These are phyloP conservation scores for Tetragonisca angustula DNA, from an alignment of 2,888 invertebrate genomes.

Conservation along the genomic window DNA sequence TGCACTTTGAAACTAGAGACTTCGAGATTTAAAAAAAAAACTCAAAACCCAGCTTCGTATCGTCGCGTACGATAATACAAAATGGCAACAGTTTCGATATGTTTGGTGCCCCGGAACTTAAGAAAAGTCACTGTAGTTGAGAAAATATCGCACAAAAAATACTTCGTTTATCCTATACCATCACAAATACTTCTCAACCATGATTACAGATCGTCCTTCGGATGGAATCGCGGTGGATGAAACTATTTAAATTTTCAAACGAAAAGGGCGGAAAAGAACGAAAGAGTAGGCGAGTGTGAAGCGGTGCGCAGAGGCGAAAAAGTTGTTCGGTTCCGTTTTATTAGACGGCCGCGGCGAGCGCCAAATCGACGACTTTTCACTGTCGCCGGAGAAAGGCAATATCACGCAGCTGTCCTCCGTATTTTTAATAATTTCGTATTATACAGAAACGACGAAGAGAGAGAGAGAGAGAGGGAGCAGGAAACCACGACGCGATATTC, in stretches of 20 bases:
- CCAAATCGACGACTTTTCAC: slow-evolving; percentile 30
- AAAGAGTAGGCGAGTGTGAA: neutral
- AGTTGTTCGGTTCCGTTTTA: slow-evolving; percentile 16
- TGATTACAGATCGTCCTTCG: no score
- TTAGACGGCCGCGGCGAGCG: neutral
- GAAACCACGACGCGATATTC: slow-evolving; percentile 38
- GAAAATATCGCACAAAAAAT: no score
- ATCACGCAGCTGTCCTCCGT: slow-evolving; percentile 22
- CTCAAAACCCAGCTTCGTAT: no score
- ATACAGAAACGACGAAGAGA: neutral
- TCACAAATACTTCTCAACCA: no score
- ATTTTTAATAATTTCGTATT: slow-evolving; percentile 44
- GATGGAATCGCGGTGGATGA: neutral
- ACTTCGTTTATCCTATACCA: no score
- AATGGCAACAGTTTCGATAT: no score
- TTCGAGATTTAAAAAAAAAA: no score
- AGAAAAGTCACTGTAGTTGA: no score
- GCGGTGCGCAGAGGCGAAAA: neutral
- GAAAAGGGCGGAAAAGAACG: neutral
- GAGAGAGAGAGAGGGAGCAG: neutral
- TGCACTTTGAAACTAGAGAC: no score
- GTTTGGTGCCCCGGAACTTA: no score
- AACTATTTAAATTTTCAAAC: neutral
- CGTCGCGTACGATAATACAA: no score
- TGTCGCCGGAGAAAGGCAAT: slow-evolving; percentile 35